Base-by-base conservation (phyloP, 2,888 invertebrate genomes). In the Heteromyza rotundicornis region DNA sequence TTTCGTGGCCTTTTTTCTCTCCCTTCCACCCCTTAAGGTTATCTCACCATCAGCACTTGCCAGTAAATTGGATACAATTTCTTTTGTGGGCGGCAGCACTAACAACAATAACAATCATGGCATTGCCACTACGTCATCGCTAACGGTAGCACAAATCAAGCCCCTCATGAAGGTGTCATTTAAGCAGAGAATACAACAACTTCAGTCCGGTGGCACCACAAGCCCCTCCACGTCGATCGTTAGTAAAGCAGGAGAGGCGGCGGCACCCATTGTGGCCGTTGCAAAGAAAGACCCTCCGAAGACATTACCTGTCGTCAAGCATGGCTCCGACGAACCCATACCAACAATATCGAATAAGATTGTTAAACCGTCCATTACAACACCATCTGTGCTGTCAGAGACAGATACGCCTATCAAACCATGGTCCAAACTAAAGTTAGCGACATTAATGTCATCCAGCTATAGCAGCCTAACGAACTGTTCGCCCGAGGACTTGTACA, bases 351-450 rank as follows among this genome's bases (percentile, higher is more conserved):
- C 77, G 47, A 75, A 71, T 22, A 73, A 73, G 62, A 66, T 72
- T 58, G 71, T 67, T 16, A 79, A 78, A 64, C 75, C 80, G 63
- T 68, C 69, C 60, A 65, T 60, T 57, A 69, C 22, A 66, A 68
- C 67, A 53, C 68, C 56, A 49, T 49, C 59, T 47, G 23, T 58
- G 52, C 47, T 53, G 10, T 76, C 80, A 44, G 79, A 81, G 64
- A 83, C 81, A 82, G 78, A 81, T 64, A 76, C 78, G 55, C 75
- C 80, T 56, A 77, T 79, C 74, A 89, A 88, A 71, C 89, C 90
- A 1, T 93, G 92, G 92, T 87, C 87, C 14, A 91, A 91, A 84
- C 84, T 93, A 49, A 92, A 92, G 79, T 89, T 91, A 78, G 92
- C 92, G 14, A 83, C 83, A 2, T 70, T 83, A 22, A 78, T 82